Evolutionary conservation across 92 coral and sea anemone genomes (phyloP).

Genomic region (Palythoa caribaeorum): DNA sequence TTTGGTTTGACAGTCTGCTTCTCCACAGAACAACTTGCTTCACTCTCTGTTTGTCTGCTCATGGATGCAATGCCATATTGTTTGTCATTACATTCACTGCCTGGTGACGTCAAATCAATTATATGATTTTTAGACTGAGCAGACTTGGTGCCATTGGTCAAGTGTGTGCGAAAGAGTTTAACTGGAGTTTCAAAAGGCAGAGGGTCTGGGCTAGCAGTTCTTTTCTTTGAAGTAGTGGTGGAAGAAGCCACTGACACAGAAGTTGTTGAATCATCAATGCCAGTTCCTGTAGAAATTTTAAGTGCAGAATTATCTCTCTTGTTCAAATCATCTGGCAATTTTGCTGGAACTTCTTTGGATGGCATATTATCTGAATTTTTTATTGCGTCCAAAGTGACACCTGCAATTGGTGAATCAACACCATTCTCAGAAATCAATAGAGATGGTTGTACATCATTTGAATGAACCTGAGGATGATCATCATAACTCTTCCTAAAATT

Average conservation of each 20-base stretch:
- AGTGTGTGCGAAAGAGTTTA: not conserved
- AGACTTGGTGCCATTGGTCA: no score
- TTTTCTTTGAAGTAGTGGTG: not conserved
- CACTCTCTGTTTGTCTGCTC: not conserved
- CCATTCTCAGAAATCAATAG: not conserved
- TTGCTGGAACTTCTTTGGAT: not conserved
- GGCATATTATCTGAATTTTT: not conserved
- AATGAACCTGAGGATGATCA: not conserved
- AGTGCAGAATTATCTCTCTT: not conserved
- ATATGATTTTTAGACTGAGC: not conserved
- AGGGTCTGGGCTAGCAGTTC: not conserved
- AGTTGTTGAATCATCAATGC: not conserved
- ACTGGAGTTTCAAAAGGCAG: slow-evolving; percentile 9
- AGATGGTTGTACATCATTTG: not conserved
- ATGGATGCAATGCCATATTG: not conserved
- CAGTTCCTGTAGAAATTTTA: not conserved
- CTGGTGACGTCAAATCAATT: slow-evolving; percentile 21
- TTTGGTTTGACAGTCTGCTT: not conserved
- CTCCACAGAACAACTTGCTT: not conserved
- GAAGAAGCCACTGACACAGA: not conserved
- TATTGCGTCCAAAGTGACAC: not conserved
- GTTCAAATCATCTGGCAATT: not conserved
- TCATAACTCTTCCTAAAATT: not conserved
- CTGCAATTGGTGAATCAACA: not conserved
- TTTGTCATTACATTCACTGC: not conserved